Percentiles rank a stretch among this genome's conserved stretches.
Evolutionary conservation across 2,888 invertebrate species (phyloP).

Genomic region (Brachyptera putata): DNA sequence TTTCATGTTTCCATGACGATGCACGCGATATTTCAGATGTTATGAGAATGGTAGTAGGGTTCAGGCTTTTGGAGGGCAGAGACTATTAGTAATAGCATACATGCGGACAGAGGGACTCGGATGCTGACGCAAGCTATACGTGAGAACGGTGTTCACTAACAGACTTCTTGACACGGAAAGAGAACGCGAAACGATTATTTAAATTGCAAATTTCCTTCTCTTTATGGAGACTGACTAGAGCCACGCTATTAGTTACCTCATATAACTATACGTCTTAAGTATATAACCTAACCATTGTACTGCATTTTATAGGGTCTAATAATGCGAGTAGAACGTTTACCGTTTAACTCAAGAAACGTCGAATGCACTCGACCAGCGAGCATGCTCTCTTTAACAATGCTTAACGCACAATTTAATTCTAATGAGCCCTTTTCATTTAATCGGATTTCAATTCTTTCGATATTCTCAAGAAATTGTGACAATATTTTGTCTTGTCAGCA

Average conservation of each 20-base stretch:
- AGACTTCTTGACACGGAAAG: constrained; percentile 18
- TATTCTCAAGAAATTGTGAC: constrained; percentile 7
- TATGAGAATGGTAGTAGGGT: neutral
- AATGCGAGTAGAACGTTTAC: no score
- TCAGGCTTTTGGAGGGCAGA: neutral
- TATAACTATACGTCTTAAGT: no score
- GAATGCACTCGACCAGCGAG: neutral
- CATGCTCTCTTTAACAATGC: neutral
- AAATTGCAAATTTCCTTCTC: constrained; percentile 21
- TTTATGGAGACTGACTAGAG: constrained; percentile 13
- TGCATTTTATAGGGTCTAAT: neutral
- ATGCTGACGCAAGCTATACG: neutral
- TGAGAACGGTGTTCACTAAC: constrained; percentile 2
- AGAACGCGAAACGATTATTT: constrained; percentile 20
- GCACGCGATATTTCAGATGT: neutral
- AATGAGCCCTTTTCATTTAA: constrained; percentile 16
- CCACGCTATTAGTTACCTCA: constrained; percentile 17
- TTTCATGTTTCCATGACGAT: constrained; percentile 7
- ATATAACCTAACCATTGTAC: no score
- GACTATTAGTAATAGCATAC: constrained; percentile 12
- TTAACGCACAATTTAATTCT: constrained; percentile 17
- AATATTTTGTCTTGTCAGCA: constrained; percentile 11
- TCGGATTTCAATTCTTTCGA: constrained; percentile 18
- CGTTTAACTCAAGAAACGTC: neutral
- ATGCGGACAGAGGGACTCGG: neutral